phyloP scores from a whole-genome alignment of 2,797 vertebrate genomes.

The Girardinus metallicus region DNA sequence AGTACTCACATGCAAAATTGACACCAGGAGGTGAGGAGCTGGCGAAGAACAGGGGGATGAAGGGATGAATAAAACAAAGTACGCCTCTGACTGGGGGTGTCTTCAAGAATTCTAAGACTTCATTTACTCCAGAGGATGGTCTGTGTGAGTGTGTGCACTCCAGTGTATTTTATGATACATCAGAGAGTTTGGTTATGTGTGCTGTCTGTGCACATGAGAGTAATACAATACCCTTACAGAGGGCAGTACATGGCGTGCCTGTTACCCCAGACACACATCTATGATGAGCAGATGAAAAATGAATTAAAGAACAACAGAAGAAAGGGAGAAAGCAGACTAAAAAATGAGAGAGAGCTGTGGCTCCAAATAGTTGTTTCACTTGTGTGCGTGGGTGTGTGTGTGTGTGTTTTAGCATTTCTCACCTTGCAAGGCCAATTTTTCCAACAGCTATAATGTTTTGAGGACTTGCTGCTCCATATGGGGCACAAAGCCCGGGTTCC shows the following conservation, averaged over 20 bases:
- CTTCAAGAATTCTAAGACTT: slow-evolving; percentile 83
- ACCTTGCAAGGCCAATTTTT: background rate
- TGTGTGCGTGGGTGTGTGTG: slow-evolving; percentile 28
- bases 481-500: background rate
- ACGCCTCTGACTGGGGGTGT: slow-evolving; percentile 75
- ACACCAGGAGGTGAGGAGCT: slow-evolving; percentile 70
- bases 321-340: slow-evolving; percentile 74
- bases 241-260: slow-evolving; percentile 70
- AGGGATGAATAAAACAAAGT: slow-evolving; percentile 83
- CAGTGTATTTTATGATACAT: slow-evolving; percentile 53
- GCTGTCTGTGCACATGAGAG: slow-evolving; percentile 50
- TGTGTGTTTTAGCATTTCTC: background rate
- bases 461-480: background rate
- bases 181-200: slow-evolving; percentile 45
- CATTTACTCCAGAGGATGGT: slow-evolving; percentile 79
- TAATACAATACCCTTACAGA: slow-evolving; percentile 78
- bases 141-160: slow-evolving; percentile 47
- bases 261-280: slow-evolving; percentile 73
- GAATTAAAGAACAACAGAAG: slow-evolving; percentile 83
- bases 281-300: slow-evolving; percentile 83
- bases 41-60: slow-evolving; percentile 50
- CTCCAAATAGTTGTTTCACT: slow-evolving; percentile 64
- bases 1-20: slow-evolving; percentile 79
- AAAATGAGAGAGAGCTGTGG: slow-evolving; percentile 69
- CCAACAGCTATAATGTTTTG: background rate